Percentiles rank a stretch among this genome's conserved stretches.
These are phyloP conservation scores for Cynocephalus volans DNA, from an alignment of 2,113 vertebrate species.

Conservation along the genomic window DNA sequence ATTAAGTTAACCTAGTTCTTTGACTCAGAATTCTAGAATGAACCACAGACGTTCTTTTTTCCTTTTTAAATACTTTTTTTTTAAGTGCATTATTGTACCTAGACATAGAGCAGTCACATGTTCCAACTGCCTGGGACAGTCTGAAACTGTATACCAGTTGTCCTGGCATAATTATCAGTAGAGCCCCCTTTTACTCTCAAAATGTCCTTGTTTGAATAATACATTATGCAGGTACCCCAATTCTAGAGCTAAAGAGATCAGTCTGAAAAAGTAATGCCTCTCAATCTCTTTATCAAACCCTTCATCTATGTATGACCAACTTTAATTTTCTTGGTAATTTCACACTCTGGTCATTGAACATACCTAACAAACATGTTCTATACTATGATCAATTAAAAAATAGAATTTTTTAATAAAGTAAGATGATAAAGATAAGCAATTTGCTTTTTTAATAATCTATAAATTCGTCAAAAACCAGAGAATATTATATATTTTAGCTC, in stretches of 20 bases:
- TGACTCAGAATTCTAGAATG: conserved; percentile 28
- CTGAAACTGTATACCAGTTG: background rate
- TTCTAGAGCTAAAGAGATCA: conserved; percentile 22
- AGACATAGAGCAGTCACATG: background rate
- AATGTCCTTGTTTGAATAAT: background rate
- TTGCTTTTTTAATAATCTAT: conserved; percentile 30
- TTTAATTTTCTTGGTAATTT: conserved; percentile 52
- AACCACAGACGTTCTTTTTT: background rate
- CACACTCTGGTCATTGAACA: background rate
- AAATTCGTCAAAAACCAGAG: background rate
- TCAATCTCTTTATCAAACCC: conserved; percentile 11
- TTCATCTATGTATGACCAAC: conserved; percentile 18
- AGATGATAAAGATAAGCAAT: conserved; percentile 29
- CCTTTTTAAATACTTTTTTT: background rate
- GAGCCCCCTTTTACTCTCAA: background rate
- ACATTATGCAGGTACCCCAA: background rate
- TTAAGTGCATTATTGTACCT: background rate
- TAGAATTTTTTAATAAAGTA: conserved; percentile 24
- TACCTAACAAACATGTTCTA: background rate
- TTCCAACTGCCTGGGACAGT: background rate
- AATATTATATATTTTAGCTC: conserved; percentile 40
- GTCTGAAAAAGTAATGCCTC: conserved; percentile 22
- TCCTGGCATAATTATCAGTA: conserved; percentile 1
- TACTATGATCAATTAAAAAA: conserved; percentile 36
- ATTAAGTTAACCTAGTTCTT: conserved; percentile 20